These are phyloP conservation scores for Ptychochromis oligacanthus DNA, from an alignment of 2,113 vertebrate species.

Conservation along the genomic window DNA sequence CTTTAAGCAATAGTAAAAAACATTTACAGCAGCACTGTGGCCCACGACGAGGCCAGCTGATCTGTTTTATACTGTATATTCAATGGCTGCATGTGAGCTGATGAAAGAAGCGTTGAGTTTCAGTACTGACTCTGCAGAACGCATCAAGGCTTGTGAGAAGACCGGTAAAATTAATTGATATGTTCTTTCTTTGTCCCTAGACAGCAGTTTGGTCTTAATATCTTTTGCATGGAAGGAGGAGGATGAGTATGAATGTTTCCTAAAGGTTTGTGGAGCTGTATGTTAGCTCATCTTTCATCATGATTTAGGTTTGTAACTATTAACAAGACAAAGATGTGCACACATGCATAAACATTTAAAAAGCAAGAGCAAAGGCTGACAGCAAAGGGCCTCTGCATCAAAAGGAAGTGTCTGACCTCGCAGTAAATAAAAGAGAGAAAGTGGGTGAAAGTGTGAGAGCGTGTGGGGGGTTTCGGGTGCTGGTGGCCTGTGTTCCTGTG, in stretches of 20 bases:
- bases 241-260: slow-evolving; percentile 22
- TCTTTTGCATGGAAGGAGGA: slow-evolving; percentile 1
- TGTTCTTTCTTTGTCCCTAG: slow-evolving; percentile 34
- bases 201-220: slow-evolving; percentile 41
- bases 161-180: slow-evolving; percentile 52
- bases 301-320: slow-evolving; percentile 9
- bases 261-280: not conserved
- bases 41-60: slow-evolving; percentile 4
- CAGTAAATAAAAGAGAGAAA: slow-evolving; percentile 22
- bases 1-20: slow-evolving; percentile 29
- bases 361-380: not conserved
- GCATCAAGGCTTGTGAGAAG: slow-evolving; percentile 42
- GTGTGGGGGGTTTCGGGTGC: slow-evolving; percentile 19
- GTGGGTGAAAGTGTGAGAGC: not conserved
- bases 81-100: slow-evolving; percentile 26
- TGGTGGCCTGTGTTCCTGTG: slow-evolving; percentile 45
- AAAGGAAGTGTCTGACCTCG: slow-evolving; percentile 40
- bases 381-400: not conserved
- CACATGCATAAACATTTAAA: slow-evolving; percentile 1
- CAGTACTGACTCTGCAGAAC: slow-evolving; percentile 67
- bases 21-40: slow-evolving; percentile 35
- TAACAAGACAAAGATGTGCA: not conserved
- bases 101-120: slow-evolving; percentile 54
- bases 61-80: slow-evolving; percentile 36
- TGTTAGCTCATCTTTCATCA: slow-evolving; percentile 6